These are phyloP conservation scores for Laspeyria flexula DNA, from an alignment of 2,888 invertebrate species.

Conservation along the genomic window DNA sequence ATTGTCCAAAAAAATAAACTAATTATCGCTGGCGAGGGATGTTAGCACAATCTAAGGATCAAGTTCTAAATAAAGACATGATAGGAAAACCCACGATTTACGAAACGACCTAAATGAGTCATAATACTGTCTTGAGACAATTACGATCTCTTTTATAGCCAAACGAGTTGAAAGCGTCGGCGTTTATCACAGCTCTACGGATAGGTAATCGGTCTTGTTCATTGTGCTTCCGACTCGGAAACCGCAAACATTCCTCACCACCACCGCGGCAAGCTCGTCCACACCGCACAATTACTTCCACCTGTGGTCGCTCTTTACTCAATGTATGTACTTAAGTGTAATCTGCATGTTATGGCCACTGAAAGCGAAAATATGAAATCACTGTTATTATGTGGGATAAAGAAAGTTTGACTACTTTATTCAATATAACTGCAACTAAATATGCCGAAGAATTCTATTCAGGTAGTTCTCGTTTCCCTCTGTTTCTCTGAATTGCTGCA, in stretches of 20 bases:
- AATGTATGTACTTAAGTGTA: conserved; percentile 37
- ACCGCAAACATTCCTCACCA: conserved; percentile 62
- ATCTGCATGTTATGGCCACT: conserved; percentile 18
- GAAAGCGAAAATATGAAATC: conserved; percentile 6
- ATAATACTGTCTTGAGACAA: conserved; percentile 8
- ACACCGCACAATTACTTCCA: conserved; percentile 40
- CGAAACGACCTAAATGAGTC: conserved; percentile 4
- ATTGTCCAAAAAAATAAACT: no score
- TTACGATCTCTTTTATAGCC: conserved; percentile 13
- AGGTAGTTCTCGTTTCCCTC: no score
- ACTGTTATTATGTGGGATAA: conserved; percentile 1
- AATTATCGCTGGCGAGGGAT: no score
- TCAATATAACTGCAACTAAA: neutral
- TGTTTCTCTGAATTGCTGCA: no score
- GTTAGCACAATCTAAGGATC: no score
- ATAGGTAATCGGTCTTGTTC: conserved; percentile 46
- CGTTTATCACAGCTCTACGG: conserved; percentile 27
- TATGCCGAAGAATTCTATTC: neutral
- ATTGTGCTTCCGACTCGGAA: conserved; percentile 65
- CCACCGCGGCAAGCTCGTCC: conserved; percentile 34
- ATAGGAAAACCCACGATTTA: neutral
- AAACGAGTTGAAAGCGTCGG: conserved; percentile 29
- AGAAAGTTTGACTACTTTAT: neutral
- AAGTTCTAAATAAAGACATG: neutral
- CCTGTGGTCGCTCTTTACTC: conserved; percentile 43